Base-by-base conservation (phyloP, 2,113 vertebrate genomes). In the Aegithalos caudatus region DNA sequence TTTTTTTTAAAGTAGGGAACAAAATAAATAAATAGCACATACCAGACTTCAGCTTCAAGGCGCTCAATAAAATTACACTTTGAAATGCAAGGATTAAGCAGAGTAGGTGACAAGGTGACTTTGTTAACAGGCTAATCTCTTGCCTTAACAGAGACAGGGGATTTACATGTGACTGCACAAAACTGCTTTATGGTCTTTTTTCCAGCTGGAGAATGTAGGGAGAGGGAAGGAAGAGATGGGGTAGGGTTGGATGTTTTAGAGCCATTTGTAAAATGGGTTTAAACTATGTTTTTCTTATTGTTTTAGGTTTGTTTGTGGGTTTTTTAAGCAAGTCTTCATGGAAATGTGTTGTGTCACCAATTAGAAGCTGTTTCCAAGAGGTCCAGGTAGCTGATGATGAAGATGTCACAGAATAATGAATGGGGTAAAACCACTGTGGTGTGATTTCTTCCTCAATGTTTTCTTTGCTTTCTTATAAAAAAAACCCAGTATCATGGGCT, bases 31-130 rank as follows among this genome's bases (percentile, higher is more conserved):
- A 97, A 87, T 85, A 84, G 81, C 62, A 48, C 50, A 50, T 77
- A 67, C 56, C 92, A 97, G 93, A 94, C 94, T 90, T 95, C 88
- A 85, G 86, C 93, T 95, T 86, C 83, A 33, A 97, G 94, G 86
- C 51, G 14, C 88, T 96, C 97, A 95, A 84, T 97, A 95, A 97
- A 96, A 97, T 94, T 86, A 95, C 88, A 86, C 97, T 97, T 97
- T 97, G 96, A 97, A 97, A 97, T 97, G 97, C 95, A 95, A 81
- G 96, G 97, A 97, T 97, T 97, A 97, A 96, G 81, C 79, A 50
- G 92, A 78, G 84, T 96, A 97, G 96, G 97, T 97, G 97, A 97
- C 97, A 97, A 96, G 97, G 95, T 97, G 97, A 96, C 96, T 97
- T 97, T 97, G 96, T 97, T 97, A 97, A 96, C 95, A 95, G 92